Conservation (phyloP, 2,797 vertebrate species). For the Pyrocephalus nanus region DNA sequence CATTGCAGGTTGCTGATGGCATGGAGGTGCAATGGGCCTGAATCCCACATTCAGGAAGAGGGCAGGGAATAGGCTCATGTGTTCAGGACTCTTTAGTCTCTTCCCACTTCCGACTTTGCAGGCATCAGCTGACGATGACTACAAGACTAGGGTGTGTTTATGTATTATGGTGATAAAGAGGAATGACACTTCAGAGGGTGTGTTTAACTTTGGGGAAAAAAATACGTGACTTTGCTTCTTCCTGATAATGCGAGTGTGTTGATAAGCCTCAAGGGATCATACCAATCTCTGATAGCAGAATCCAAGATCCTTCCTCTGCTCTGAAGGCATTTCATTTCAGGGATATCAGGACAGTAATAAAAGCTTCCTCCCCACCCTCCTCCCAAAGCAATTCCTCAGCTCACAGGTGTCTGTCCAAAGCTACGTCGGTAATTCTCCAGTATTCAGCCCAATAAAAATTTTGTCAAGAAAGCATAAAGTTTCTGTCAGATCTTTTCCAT, state of each 20-base stretch:
- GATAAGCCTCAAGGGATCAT: not conserved
- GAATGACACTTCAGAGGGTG: not conserved
- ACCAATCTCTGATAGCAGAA: not conserved
- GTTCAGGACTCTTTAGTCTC: not conserved
- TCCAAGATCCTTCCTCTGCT: not conserved
- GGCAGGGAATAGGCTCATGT: not conserved
- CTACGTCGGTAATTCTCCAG: slow-evolving; percentile 11
- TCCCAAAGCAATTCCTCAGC: slow-evolving; percentile 33
- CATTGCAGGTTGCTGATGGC: not conserved
- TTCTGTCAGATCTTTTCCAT: slow-evolving; percentile 50
- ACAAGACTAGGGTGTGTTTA: not conserved
- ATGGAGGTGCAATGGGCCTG: not conserved
- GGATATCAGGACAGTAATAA: slow-evolving; percentile 14
- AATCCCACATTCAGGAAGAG: not conserved
- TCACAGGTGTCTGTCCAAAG: slow-evolving; percentile 31
- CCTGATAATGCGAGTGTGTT: not conserved
- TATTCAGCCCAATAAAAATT: slow-evolving; percentile 63
- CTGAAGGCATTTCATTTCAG: slow-evolving; percentile 31
- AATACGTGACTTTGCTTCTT: not conserved
- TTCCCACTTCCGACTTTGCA: not conserved
- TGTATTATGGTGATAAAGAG: not conserved
- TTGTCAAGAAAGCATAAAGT: slow-evolving; percentile 49
- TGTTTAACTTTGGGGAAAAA: not conserved
- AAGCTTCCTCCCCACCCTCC: slow-evolving; percentile 11
- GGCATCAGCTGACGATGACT: not conserved